Percentiles rank a stretch among this genome's conserved stretches.
These are phyloP conservation scores for Parazoanthus atlanticus DNA, from an alignment of 92 coral and sea anemone genomes.

Conservation along the genomic window DNA sequence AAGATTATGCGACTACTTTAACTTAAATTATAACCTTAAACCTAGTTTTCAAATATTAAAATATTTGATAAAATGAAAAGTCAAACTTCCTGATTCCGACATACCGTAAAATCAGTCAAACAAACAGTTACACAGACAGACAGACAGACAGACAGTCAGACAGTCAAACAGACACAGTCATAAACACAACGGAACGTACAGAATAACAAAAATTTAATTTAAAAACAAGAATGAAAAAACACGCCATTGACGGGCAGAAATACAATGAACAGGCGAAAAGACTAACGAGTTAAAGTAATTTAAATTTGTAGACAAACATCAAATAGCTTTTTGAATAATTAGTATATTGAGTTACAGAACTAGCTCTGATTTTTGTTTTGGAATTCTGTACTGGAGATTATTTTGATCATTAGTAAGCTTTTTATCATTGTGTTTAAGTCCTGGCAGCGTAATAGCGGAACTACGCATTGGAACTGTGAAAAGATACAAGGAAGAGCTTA, in stretches of 20 bases:
- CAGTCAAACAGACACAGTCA: not conserved
- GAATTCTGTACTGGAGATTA: not conserved
- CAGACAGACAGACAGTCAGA: not conserved
- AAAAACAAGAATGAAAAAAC: not conserved
- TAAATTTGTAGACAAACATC: too few species aligned
- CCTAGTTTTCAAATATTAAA: not conserved
- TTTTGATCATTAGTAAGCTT: not conserved
- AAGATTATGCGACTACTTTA: too few species aligned
- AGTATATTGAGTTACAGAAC: too few species aligned
- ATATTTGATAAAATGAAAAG: not conserved
- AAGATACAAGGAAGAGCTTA: constrained; percentile 6
- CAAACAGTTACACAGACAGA: not conserved
- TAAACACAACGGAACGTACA: not conserved
- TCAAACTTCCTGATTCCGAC: too few species aligned
- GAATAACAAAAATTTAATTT: not conserved
- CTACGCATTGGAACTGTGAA: constrained; percentile 34
- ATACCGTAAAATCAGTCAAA: not conserved
- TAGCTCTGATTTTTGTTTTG: too few species aligned
- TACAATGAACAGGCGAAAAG: too few species aligned
- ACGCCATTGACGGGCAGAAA: too few species aligned
- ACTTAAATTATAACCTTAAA: not conserved
- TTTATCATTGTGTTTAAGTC: not conserved
- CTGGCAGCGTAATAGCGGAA: constrained; percentile 31
- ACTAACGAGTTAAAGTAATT: too few species aligned
- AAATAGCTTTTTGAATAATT: too few species aligned